Evolutionary conservation across 2,797 vertebrate genomes (phyloP).

Genomic region (Enteromius radiatus): DNA sequence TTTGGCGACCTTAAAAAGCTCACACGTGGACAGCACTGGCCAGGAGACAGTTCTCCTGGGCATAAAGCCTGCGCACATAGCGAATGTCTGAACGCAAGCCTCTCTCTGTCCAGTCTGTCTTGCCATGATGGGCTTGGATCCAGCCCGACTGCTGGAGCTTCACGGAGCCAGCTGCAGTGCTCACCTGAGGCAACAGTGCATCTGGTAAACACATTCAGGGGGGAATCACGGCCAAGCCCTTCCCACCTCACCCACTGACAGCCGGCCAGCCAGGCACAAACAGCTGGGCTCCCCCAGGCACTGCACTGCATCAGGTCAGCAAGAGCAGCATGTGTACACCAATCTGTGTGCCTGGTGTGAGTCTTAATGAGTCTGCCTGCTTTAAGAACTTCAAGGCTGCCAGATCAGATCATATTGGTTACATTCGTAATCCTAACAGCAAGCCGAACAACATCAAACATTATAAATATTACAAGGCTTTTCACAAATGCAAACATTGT

Average conservation of each 20-base stretch:
- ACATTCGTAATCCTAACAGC: slow-evolving; percentile 47
- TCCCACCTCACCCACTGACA: slow-evolving; percentile 62
- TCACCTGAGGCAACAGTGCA: slow-evolving; percentile 73
- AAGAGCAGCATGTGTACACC: slow-evolving; percentile 50
- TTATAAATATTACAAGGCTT: background rate
- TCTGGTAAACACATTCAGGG: slow-evolving; percentile 70
- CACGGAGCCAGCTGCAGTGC: slow-evolving; percentile 68
- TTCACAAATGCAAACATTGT: background rate
- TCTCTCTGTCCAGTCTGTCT: slow-evolving; percentile 39
- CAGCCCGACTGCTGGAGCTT: slow-evolving; percentile 63
- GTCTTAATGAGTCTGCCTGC: slow-evolving; percentile 32
- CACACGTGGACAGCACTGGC: slow-evolving; percentile 5
- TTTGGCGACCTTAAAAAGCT: slow-evolving; percentile 30
- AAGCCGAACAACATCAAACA: background rate
- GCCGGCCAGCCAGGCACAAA: slow-evolving; percentile 63
- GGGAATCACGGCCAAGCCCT: slow-evolving; percentile 60
- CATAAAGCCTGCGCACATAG: slow-evolving; percentile 33
- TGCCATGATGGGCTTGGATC: slow-evolving; percentile 61
- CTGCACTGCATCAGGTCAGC: slow-evolving; percentile 55
- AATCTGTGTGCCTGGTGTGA: slow-evolving; percentile 43
- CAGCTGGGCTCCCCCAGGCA: slow-evolving; percentile 69
- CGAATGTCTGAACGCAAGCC: slow-evolving; percentile 38
- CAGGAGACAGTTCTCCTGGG: slow-evolving; percentile 42
- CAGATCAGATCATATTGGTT: background rate
- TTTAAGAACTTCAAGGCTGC: slow-evolving; percentile 12